These are phyloP conservation scores for Diaperis boleti DNA, from an alignment of 2,888 invertebrate genomes.

Conservation along the genomic window DNA sequence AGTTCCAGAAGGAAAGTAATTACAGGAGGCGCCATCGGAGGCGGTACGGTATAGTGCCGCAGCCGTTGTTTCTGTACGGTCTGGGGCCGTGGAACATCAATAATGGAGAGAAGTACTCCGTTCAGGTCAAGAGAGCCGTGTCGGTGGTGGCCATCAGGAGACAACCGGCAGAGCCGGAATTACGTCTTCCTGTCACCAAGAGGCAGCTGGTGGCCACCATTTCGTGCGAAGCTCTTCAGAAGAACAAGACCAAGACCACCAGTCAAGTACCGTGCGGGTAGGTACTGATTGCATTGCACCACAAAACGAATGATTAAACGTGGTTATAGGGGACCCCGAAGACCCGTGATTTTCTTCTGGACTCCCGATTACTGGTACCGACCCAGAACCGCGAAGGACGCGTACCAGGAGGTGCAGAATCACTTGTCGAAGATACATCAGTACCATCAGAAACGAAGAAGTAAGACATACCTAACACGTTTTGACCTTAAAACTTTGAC, in stretches of 20 bases:
- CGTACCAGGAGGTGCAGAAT: slow-evolving; percentile 64
- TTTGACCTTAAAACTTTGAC: no score
- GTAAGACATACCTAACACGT: no score
- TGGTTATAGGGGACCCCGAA: slow-evolving; percentile 51
- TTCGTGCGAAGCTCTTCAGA: slow-evolving; percentile 64
- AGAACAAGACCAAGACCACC: slow-evolving; percentile 46
- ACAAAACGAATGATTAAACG: slow-evolving; percentile 1
- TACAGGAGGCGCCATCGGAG: slow-evolving; percentile 60
- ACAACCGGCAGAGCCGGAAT: slow-evolving; percentile 62
- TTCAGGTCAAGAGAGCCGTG: slow-evolving; percentile 66
- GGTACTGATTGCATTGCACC: slow-evolving; percentile 1
- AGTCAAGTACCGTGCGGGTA: slow-evolving; percentile 31
- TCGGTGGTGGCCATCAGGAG: slow-evolving; percentile 65
- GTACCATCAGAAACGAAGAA: slow-evolving; percentile 49
- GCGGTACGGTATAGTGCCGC: slow-evolving; percentile 66
- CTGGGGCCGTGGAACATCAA: slow-evolving; percentile 68
- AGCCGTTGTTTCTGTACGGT: slow-evolving; percentile 67
- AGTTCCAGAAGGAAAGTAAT: slow-evolving; percentile 51
- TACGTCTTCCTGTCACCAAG: slow-evolving; percentile 65
- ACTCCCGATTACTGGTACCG: slow-evolving; percentile 71
- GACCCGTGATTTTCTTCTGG: slow-evolving; percentile 68
- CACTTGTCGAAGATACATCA: slow-evolving; percentile 60
- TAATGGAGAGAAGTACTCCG: slow-evolving; percentile 65
- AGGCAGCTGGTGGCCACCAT: slow-evolving; percentile 66
- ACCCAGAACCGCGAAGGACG: slow-evolving; percentile 65